Evolutionary conservation across 2,113 vertebrate species (phyloP).

Genomic region (Procapra przewalskii): DNA sequence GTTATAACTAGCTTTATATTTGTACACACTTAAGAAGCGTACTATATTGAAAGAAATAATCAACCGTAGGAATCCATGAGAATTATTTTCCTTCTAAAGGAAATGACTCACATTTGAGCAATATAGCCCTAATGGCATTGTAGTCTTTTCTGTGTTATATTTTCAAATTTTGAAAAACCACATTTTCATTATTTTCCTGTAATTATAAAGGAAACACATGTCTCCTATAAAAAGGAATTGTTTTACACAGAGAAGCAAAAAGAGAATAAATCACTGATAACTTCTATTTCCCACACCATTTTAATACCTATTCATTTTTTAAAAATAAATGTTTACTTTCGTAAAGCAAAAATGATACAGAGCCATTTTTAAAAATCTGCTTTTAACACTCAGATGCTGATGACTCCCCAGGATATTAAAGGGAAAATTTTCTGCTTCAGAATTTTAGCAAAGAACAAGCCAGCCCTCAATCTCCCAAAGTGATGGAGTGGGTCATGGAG

Average conservation of each 20-base stretch:
- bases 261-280: neutral
- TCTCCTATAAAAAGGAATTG: neutral
- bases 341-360: neutral
- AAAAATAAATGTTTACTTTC: neutral
- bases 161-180: neutral
- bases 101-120: neutral
- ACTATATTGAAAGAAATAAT: neutral
- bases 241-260: neutral
- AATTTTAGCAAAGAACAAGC: neutral
- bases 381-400: neutral
- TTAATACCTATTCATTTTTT: neutral
- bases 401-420: neutral
- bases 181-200: neutral
- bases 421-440: neutral
- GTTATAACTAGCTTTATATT: neutral
- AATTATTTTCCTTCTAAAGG: neutral
- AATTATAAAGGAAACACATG: neutral
- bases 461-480: neutral
- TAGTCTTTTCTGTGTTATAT: neutral
- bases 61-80: rapidly evolving
- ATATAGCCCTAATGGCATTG: too few relatives aligned
- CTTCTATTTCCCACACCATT: neutral
- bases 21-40: neutral
- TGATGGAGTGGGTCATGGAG: rapidly evolving
- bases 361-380: neutral